Evolutionary conservation across 2,888 invertebrate genomes (phyloP), one percentile per base, ranked within the genome.

Genomic region (Pheosia tremula): DNA sequence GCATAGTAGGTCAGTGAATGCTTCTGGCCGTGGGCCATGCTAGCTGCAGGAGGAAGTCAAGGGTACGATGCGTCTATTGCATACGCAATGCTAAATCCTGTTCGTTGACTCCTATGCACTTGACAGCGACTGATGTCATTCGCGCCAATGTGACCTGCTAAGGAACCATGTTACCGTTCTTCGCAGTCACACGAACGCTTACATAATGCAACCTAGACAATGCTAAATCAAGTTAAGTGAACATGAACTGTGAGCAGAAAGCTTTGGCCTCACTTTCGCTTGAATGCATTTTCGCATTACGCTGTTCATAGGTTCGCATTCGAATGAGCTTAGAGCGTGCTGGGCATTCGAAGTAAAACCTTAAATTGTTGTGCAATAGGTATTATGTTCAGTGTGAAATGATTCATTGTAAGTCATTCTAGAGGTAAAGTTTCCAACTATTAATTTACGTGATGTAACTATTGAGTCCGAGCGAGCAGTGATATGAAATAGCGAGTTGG

Each of bases 71-170:
- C 87, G 83, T 88, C 85, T 81, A 85, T 79, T 87, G 91, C 87
- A 91, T 93, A 89, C 88, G 72, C 84, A 91, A 92, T 89, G 78
- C 74, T 77, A 79, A 86, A 89, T 91, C 90, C 91, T 92, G 92
- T 89, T 89, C 89, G 85, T 88, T 88, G 89, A 90, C 91, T 90
- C 79, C 82, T 80, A 82, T 90, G 89, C 88, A 90, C 89, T 93
- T 91, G 92, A 90, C 90, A 88, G 85, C 82, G 77, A 82, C 84
- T 89, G 90, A 90, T 91, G 91, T 89, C 90, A 91, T 89, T 87
- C 84, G 88, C 87, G 87, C 85, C 84, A 86, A 82, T 86, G 87
- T 88, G 92, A 92, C 90, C 93, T 89, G 91, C 88, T 89, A 88
- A 87, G 85, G 86, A 87, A 87, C 89, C 85, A 89, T 84, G 87